Percentiles rank a stretch among this genome's conserved stretches.
These are phyloP conservation scores for Drosophila suzukii DNA, from an alignment of 1,140 invertebrate species.

Conservation along the genomic window DNA sequence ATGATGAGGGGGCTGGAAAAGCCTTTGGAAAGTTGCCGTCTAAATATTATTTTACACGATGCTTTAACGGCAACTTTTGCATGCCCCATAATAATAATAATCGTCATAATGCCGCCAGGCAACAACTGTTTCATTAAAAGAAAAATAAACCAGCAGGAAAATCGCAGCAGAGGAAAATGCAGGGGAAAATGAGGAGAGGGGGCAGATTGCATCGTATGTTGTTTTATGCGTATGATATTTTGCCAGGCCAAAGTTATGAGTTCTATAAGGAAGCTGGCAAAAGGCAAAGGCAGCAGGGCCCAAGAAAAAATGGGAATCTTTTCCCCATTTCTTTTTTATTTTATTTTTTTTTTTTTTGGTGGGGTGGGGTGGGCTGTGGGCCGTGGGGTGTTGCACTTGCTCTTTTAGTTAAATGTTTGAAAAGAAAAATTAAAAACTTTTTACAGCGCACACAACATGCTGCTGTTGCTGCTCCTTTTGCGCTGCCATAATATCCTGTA, in stretches of 20 bases:
- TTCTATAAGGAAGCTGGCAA: constrained; percentile 34
- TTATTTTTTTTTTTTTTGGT: not conserved
- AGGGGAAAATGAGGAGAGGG: not conserved
- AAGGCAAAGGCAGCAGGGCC: constrained; percentile 41
- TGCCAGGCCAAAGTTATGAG: constrained; percentile 73
- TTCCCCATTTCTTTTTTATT: constrained; percentile 13
- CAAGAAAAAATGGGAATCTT: constrained; percentile 69
- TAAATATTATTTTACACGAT: constrained; percentile 81
- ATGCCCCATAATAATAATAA: constrained; percentile 81
- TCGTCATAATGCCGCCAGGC: constrained; percentile 75
- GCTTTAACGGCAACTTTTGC: constrained; percentile 80
- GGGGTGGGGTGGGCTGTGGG: not conserved
- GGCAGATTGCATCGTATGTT: constrained; percentile 52
- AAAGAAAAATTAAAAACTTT: constrained; percentile 83
- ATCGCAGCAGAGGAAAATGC: constrained; percentile 9
- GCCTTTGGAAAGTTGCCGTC: constrained; percentile 52
- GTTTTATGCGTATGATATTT: constrained; percentile 82
- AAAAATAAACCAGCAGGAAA: constrained; percentile 59
- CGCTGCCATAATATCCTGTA: constrained; percentile 59
- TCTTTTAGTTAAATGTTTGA: constrained; percentile 82
- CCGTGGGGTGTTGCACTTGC: constrained; percentile 56
- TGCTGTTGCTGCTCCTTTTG: constrained; percentile 24
- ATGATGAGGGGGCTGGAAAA: too few species aligned
- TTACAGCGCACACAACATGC: constrained; percentile 69
- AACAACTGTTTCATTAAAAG: constrained; percentile 79